Evolutionary conservation across 1,140 invertebrate genomes (phyloP).

Genomic region (Lepidostoma basale): DNA sequence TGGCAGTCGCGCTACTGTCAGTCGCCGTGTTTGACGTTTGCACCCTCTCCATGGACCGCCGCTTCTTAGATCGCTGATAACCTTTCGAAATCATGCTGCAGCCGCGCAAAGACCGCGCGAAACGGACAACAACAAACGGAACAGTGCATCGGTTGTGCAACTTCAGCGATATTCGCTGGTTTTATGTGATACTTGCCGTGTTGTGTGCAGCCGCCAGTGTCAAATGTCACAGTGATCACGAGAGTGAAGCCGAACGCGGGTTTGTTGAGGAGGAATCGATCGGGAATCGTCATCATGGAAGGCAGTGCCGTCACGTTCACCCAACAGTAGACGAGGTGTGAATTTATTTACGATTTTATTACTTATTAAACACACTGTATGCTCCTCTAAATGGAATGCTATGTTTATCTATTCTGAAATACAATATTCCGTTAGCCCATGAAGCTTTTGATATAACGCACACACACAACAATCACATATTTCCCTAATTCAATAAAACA

Average conservation of each 20-base stretch:
- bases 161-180: background rate
- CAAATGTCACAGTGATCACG: background rate
- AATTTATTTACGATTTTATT: too few relatives aligned
- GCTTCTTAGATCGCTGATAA: background rate
- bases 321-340: background rate
- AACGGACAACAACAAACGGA: background rate
- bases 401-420: too few relatives aligned
- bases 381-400: too few relatives aligned
- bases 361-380: too few relatives aligned
- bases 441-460: too few relatives aligned
- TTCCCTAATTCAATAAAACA: too few relatives aligned
- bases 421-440: too few relatives aligned
- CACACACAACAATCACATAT: too few relatives aligned
- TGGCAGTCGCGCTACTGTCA: constrained; percentile 5
- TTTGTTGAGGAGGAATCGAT: background rate
- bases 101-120: background rate
- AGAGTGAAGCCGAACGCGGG: background rate
- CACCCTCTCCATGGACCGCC: background rate
- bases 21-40: background rate
- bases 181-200: constrained; percentile 2
- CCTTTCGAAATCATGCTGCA: background rate
- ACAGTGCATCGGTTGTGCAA: background rate
- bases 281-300: background rate
- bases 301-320: background rate
- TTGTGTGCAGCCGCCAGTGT: background rate